Conservation (phyloP, 2,888 invertebrate species). For the Rhagophthalmus giganteus region DNA sequence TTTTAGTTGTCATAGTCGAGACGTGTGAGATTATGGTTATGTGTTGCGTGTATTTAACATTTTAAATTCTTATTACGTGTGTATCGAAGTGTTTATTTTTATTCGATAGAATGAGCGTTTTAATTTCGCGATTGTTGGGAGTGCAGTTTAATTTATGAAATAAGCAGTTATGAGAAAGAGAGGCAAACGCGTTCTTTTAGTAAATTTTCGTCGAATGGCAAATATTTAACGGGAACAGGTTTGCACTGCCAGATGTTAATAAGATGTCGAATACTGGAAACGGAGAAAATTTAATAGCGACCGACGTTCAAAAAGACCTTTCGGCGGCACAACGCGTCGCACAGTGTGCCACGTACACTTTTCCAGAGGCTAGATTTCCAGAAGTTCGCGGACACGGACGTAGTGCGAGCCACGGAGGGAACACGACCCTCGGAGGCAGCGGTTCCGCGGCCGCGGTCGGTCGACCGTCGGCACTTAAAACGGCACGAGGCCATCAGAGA, state of each 20-base stretch:
- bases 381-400: constrained; percentile 68
- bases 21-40: constrained; percentile 34
- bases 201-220: neutral
- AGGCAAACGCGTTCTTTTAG: constrained; percentile 9
- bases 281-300: constrained; percentile 30
- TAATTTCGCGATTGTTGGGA: constrained; percentile 2
- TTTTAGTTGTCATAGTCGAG: constrained; percentile 21
- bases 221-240: neutral
- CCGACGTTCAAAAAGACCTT: constrained; percentile 19
- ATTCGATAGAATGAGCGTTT: constrained; percentile 11
- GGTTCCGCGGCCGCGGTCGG: constrained; percentile 53
- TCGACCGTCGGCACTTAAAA: constrained; percentile 73
- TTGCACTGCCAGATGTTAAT: constrained; percentile 22
- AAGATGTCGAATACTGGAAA: constrained; percentile 25
- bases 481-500: constrained; percentile 75
- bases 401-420: constrained; percentile 85
- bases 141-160: neutral
- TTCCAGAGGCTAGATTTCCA: constrained; percentile 49
- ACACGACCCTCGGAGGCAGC: constrained; percentile 58
- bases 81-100: constrained; percentile 16
- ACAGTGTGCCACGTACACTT: constrained; percentile 53
- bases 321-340: constrained; percentile 29
- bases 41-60: constrained; percentile 26
- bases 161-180: constrained; percentile 3
- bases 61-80: constrained; percentile 12